Base-by-base conservation (phyloP, 2,797 vertebrate genomes). In the Molothrus aeneus region DNA sequence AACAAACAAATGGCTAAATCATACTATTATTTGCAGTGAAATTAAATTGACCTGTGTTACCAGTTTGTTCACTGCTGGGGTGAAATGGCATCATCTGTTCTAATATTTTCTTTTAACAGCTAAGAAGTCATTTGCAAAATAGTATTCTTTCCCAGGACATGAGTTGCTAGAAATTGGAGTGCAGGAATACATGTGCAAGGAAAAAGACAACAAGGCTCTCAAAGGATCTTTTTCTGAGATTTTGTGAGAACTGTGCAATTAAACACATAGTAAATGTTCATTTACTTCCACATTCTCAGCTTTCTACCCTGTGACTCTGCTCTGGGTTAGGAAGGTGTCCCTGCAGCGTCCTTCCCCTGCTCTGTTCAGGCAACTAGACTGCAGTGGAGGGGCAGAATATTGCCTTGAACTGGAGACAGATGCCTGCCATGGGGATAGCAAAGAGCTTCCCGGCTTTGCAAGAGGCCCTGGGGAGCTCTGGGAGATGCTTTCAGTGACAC, bases 21-120 rank as follows among this genome's bases (percentile, higher is more conserved):
- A 31, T 92, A 43, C 42, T 73, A 53, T 74, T 80, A 80, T 11
- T 43, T 78, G 42, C 72, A 72, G 65, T 83, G 90, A 90, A 93
- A 92, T 91, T 90, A 93, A 91, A 91, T 88, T 90, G 92, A 86
- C 54, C 59, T 28, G 18, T 48, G 14, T 73, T 81, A 77, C 10
- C 20, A 51, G 50, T 88, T 93, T 86, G 32, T 83, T 86, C 42
- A n/a, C 34, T 79, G 34, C 56, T 82, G 60, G 43, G 21, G 66
- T 66, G 32, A 85, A 93, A 56, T 21, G 50, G 29, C 54, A 34
- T 77, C 68, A 45, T 80, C 90, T 92, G 32, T 61, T 75, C 56
- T 61, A 72, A 63, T 63, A 54, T 60, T 88, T 95, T 81, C 29
- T 90, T 95, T 63, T 63, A 92, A 79, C 31, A 40, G n/a, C 28